These are phyloP conservation scores for Hipparchia semele DNA, from an alignment of 2,888 invertebrate genomes.

Conservation along the genomic window DNA sequence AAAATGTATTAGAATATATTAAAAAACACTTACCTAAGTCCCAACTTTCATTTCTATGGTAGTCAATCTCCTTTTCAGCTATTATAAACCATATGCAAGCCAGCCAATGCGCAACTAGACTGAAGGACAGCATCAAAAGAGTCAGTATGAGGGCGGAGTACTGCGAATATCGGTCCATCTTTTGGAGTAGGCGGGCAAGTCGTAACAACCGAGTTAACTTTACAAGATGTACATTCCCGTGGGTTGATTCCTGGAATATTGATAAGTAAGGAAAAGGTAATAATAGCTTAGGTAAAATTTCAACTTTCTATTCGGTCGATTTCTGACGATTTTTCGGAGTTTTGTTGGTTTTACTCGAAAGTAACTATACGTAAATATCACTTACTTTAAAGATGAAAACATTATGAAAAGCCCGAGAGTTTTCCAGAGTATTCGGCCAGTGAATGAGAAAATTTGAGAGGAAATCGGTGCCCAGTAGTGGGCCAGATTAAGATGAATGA, in stretches of 20 bases:
- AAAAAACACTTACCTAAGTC: conserved; percentile 86
- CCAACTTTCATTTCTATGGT: conserved; percentile 87
- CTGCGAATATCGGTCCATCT: conserved; percentile 98
- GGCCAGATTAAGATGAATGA: too few relatives aligned
- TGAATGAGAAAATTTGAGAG: too few relatives aligned
- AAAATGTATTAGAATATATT: not conserved
- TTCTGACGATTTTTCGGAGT: too few relatives aligned
- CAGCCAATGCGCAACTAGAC: conserved; percentile 97
- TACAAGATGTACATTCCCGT: conserved; percentile 93
- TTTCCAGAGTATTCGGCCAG: too few relatives aligned
- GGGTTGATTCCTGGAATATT: conserved; percentile 85
- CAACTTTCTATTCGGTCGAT: too few relatives aligned
- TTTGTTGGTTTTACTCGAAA: too few relatives aligned
- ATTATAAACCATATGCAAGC: conserved; percentile 99
- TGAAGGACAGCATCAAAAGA: conserved; percentile 96
- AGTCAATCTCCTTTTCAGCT: conserved; percentile 94
- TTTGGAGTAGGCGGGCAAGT: conserved; percentile 94
- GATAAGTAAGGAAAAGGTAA: not conserved
- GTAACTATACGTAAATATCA: too few relatives aligned
- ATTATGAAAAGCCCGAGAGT: too few relatives aligned
- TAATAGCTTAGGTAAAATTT: too few relatives aligned
- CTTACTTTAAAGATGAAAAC: too few relatives aligned
- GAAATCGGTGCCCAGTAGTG: too few relatives aligned
- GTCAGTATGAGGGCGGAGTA: conserved; percentile 97
- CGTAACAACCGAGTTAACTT: conserved; percentile 95